Base-by-base conservation (phyloP, 2,888 invertebrate genomes). In the Stenchaetothrips biformis region DNA sequence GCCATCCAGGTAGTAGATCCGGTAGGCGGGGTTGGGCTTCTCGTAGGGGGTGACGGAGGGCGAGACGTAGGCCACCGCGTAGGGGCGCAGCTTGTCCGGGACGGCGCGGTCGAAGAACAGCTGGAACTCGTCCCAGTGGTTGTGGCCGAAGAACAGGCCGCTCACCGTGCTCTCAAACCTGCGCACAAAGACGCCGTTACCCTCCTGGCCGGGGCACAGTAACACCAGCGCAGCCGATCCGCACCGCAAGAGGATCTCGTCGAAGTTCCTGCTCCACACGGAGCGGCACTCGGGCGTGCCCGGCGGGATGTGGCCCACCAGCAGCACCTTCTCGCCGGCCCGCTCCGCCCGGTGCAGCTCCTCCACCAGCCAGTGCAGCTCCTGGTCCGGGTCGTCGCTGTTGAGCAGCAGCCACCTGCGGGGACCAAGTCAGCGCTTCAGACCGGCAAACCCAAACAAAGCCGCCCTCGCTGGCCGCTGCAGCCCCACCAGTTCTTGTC, bases 1-100 rank as follows among this genome's bases (percentile, higher is more conserved):
- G 47, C 80, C 80, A 48, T 80, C 80, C 11, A 80, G n/a, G 77
- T 80, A 62, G 48, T 80, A 80, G 48, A 80, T 80, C 16, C 80
- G 74, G 77, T 77, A 80, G 27, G 77, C 80, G 21, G 80, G 80
- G 53, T 80, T 80, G 67, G 77, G 48, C 77, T 80, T 48, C n/a
- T 74, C 77, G 80, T 80, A 80, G 48, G 80, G 47, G 16, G 80
- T 80, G 0, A 80, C 77, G 21, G 77, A 77, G 47, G 77, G 77
- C 21, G 77, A 74, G n/a, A 80, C 77, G 48, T 80, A 80, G 48
- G 74, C 77, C 9, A 80, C 77, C 13, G 77, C 74, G 48, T 77
- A 49, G 18, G 80, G 77, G 7, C 80, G 74, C 25, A 48, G 37
- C 48, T 62, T 77, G 21, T 67, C 67, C 67, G 67, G 67, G 77